Percentiles rank a stretch among this genome's conserved stretches.
Conservation (phyloP, 2,888 invertebrate genomes). For the Lycaena phlaeas region DNA sequence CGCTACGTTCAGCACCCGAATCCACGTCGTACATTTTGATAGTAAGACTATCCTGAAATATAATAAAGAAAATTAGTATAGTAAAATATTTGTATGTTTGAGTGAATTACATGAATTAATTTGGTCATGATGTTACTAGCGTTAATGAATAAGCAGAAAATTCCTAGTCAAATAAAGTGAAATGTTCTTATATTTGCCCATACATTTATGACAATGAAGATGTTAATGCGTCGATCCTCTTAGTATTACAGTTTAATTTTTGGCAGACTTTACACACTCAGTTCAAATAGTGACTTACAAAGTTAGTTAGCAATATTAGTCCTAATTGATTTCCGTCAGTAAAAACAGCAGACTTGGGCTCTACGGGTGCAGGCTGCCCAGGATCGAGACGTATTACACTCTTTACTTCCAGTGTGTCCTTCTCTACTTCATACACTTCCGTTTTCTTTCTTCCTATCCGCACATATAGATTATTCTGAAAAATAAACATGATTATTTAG, state of each 20-base stretch:
- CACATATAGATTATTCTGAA: conserved; percentile 85
- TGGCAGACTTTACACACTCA: too few species aligned
- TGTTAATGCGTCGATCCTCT: too few species aligned
- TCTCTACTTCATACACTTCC: conserved; percentile 59
- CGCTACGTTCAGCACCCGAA: conserved; percentile 25
- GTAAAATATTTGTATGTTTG: neutral
- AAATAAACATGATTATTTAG: too few species aligned
- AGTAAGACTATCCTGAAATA: conserved; percentile 44
- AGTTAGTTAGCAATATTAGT: conserved; percentile 47
- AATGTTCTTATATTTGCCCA: too few species aligned
- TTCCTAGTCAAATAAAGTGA: too few species aligned
- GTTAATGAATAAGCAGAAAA: too few species aligned
- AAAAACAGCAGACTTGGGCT: conserved; percentile 54
- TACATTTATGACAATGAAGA: too few species aligned
- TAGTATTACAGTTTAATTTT: too few species aligned
- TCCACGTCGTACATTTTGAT: conserved; percentile 53
- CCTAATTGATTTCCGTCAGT: conserved; percentile 65
- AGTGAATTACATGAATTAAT: conserved; percentile 5
- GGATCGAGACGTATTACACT: conserved; percentile 45
- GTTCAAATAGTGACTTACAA: conserved; percentile 17
- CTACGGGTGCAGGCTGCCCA: conserved; percentile 35
- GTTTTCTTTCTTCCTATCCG: conserved; percentile 73
- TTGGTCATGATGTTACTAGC: too few species aligned
- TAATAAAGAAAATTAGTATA: neutral
- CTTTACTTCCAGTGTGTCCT: conserved; percentile 48